Base-by-base conservation (phyloP, 2,797 vertebrate genomes). In the Poliocrania exsul region DNA sequence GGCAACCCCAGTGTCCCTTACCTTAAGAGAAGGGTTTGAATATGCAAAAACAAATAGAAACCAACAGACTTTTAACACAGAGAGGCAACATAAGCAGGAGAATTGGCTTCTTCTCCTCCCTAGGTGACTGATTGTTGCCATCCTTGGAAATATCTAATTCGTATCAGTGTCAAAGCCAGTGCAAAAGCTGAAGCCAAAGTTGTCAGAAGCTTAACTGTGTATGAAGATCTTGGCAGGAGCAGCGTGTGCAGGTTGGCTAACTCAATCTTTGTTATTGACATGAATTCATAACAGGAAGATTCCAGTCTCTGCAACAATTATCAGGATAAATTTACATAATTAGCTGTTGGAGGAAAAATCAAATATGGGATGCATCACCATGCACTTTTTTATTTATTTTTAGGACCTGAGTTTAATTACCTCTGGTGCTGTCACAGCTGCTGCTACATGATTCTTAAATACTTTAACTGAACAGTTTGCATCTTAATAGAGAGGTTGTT, bases 371-470 rank as follows among this genome's bases (percentile, higher is more conserved):
- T 67, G 33, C 49, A 77, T 49, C 56, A 56, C 23, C 4, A 17
- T 38, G 20, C 20, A 37, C n/a, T 38, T 87, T 79, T 42, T 4
- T 54, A 80, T 90, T 84, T 80, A 89, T 91, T 91, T 95, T 92
- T 96, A 91, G 82, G 88, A 67, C 33, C 14, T 61, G n/a, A 33
- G 37, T 82, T 88, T 94, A 74, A 94, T 95, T 91, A 88, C 10
- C 8, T 83, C 79, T 87, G 90, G 44, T 40, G 33, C 44, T 73
- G 44, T 71, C 75, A 91, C 75, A 92, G 82, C 72, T 92, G 85
- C 72, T 91, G 44, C 51, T 82, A 37, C 69, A 35, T 31, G 40
- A 82, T 92, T 94, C 79, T 94, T 77, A 83, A 91, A 78, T 53
- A 83, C 19, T 88, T 91, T 25, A 60, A 60, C 20, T 51, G 53